phyloP scores from a whole-genome alignment of 2,113 vertebrate species.

The Camelus dromedarius region DNA sequence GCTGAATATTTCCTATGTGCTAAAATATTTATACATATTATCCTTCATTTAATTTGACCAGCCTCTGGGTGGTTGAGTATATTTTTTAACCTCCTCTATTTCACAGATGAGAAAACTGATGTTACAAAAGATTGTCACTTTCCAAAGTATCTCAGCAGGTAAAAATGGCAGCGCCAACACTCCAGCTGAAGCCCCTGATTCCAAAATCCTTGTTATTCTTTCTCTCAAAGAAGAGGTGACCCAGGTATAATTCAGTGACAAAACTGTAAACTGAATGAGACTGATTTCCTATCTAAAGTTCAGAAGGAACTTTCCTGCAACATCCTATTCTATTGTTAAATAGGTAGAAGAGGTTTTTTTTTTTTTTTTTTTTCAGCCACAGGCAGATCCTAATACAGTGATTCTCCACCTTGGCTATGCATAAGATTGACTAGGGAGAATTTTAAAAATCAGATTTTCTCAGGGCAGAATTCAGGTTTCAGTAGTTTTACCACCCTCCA shows the following conservation, averaged over 20 bases:
- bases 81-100: background rate
- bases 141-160: background rate
- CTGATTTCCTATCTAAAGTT: background rate
- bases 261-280: background rate
- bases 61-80: background rate
- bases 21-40: background rate
- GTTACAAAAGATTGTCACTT: background rate
- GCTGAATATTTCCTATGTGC: background rate
- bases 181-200: background rate
- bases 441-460: background rate
- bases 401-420: background rate
- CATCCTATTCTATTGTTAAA: background rate
- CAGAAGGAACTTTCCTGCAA: background rate
- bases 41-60: background rate
- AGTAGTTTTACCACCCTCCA: background rate
- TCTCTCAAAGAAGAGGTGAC: background rate
- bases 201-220: background rate
- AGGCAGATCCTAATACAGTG: background rate
- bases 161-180: background rate
- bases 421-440: background rate
- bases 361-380: background rate
- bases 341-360: background rate
- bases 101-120: background rate
- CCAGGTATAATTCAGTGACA: background rate
- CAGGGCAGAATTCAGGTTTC: background rate